Percentiles rank a stretch among this genome's conserved stretches.
Evolutionary conservation across 2,113 vertebrate species (phyloP).

Genomic region (Osmerus eperlanus): DNA sequence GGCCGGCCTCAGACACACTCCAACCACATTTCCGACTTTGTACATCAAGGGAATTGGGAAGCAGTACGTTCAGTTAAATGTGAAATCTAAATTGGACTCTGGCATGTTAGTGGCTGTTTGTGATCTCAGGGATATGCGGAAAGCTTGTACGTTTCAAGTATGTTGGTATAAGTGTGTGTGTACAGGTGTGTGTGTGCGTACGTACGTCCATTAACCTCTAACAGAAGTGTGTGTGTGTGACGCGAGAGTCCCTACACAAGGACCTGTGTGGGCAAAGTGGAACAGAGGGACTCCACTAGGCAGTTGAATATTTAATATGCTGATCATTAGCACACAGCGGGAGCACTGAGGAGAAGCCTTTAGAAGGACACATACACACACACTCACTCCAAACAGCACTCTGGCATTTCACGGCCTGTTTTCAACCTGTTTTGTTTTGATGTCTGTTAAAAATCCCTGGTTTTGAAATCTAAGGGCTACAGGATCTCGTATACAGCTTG

Average conservation of each 20-base stretch:
- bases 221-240: constrained; percentile 16
- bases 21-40: constrained; percentile 18
- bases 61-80: constrained; percentile 14
- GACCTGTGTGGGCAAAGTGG: constrained; percentile 3
- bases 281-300: constrained; percentile 33
- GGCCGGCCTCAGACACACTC: constrained; percentile 44
- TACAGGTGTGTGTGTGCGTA: constrained; percentile 4
- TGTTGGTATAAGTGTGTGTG: neutral
- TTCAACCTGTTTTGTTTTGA: constrained; percentile 56
- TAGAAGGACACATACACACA: constrained; percentile 49
- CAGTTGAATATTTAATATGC: constrained; percentile 64
- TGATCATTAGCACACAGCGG: constrained; percentile 68
- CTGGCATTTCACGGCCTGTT: constrained; percentile 53
- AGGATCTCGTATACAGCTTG: neutral
- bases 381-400: constrained; percentile 40
- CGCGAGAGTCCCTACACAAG: neutral
- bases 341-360: constrained; percentile 52
- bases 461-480: neutral
- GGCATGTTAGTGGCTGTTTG: constrained; percentile 14
- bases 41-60: constrained; percentile 21
- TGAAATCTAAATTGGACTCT: constrained; percentile 10
- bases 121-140: constrained; percentile 11
- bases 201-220: no score
- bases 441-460: constrained; percentile 44
- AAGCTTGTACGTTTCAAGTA: neutral